Percentiles rank a stretch among this genome's conserved stretches.
These are phyloP conservation scores for Botrylloides violaceus DNA, from an alignment of 23 tunicate species.

Conservation along the genomic window DNA sequence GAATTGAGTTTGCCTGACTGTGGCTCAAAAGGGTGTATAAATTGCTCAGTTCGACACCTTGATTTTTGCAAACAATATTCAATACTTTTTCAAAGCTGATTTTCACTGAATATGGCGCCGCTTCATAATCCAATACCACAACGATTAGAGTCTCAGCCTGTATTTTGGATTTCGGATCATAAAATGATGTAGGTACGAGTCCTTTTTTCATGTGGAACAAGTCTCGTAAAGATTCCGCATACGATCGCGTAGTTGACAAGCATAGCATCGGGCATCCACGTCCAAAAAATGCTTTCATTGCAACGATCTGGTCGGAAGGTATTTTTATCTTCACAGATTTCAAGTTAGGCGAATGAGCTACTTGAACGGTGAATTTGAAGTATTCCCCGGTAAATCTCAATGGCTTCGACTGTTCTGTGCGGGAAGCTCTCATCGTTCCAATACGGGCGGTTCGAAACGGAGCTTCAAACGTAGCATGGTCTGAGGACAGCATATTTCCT, in stretches of 20 bases:
- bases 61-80: neutral
- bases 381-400: neutral
- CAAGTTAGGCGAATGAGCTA: neutral
- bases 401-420: neutral
- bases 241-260: constrained; percentile 10
- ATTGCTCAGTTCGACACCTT: neutral
- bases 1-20: neutral
- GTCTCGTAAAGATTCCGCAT: neutral
- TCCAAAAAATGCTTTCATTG: neutral
- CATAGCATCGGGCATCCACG: constrained; percentile 20
- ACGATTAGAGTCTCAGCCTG: neutral
- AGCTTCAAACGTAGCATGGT: neutral
- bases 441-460: neutral
- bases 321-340: neutral
- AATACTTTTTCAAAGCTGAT: neutral
- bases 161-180: constrained; percentile 20
- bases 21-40: neutral
- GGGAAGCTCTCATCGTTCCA: neutral
- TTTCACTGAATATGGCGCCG: neutral
- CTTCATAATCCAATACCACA: neutral
- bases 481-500: neutral
- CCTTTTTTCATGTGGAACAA: neutral
- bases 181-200: neutral
- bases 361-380: neutral
- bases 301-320: constrained; percentile 4